These are phyloP conservation scores for Albula glossodonta DNA, from an alignment of 2,113 vertebrate genomes.

Conservation along the genomic window DNA sequence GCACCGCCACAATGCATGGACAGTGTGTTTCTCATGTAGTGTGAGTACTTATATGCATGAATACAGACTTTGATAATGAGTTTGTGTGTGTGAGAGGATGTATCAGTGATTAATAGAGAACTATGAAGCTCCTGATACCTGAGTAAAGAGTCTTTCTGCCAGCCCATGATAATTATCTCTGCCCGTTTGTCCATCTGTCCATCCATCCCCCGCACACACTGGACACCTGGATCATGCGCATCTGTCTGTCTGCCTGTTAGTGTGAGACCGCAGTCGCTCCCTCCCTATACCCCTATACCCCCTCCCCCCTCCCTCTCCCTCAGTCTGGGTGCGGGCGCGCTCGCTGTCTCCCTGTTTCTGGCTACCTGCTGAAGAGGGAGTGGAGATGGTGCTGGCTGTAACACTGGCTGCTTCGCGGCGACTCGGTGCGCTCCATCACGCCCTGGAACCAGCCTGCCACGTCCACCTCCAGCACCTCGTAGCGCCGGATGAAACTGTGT, in stretches of 20 bases:
- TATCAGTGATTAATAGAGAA: not conserved
- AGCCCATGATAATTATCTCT: not conserved
- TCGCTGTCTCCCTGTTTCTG: conserved; percentile 34
- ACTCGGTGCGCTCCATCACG: conserved; percentile 93
- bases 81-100: not conserved
- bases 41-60: not conserved
- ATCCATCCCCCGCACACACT: conserved; percentile 8
- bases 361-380: conserved; percentile 95
- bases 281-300: not conserved
- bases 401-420: conserved; percentile 85
- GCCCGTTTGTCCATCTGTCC: conserved; percentile 5
- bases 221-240: not conserved
- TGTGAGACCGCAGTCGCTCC: not conserved
- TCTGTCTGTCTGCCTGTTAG: conserved; percentile 7
- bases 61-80: not conserved
- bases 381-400: conserved; percentile 90
- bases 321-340: conserved; percentile 31
- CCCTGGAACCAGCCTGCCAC: conserved; percentile 95
- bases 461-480: conserved; percentile 88
- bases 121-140: conserved; percentile 1
- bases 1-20: no score
- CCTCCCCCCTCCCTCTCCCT: not conserved
- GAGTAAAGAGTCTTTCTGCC: conserved; percentile 4
- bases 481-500: conserved; percentile 89
- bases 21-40: not conserved